A percentile compares a stretch with the other conserved stretches of the same genome.
Conservation (phyloP, 2,888 invertebrate species). For the Drosophila subquinaria region DNA sequence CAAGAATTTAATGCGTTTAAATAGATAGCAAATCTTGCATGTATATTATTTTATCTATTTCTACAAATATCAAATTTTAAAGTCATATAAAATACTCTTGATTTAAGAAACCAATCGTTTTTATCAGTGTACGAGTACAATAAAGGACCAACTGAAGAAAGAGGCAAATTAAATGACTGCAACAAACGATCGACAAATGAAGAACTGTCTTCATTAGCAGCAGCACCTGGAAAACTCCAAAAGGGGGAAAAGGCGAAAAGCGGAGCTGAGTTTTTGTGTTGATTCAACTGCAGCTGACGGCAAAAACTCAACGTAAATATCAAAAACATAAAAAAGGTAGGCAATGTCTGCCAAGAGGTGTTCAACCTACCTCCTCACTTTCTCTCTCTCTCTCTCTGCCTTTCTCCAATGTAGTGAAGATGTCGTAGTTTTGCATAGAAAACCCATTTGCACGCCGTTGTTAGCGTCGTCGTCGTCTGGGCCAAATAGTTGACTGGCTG, state of each 20-base stretch:
- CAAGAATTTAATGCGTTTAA: too few relatives aligned
- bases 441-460: constrained; percentile 78
- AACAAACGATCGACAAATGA: constrained; percentile 74
- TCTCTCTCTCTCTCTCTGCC: not conserved
- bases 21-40: too few relatives aligned
- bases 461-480: constrained; percentile 51
- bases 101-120: not conserved
- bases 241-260: not conserved
- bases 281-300: constrained; percentile 9
- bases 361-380: not conserved
- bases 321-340: constrained; percentile 73
- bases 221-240: constrained; percentile 6
- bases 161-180: constrained; percentile 57
- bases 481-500: constrained; percentile 60
- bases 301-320: constrained; percentile 54
- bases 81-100: not conserved
- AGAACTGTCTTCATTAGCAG: constrained; percentile 78
- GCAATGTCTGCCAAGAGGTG: constrained; percentile 29
- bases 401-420: not conserved
- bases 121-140: constrained; percentile 8
- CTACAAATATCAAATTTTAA: too few relatives aligned
- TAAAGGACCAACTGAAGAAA: constrained; percentile 26
- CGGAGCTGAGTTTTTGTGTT: constrained; percentile 34
- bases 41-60: too few relatives aligned
- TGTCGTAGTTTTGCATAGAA: constrained; percentile 68